Conservation (phyloP, 64 coral and sea anemone species). For the Catalaphyllia jardinei region DNA sequence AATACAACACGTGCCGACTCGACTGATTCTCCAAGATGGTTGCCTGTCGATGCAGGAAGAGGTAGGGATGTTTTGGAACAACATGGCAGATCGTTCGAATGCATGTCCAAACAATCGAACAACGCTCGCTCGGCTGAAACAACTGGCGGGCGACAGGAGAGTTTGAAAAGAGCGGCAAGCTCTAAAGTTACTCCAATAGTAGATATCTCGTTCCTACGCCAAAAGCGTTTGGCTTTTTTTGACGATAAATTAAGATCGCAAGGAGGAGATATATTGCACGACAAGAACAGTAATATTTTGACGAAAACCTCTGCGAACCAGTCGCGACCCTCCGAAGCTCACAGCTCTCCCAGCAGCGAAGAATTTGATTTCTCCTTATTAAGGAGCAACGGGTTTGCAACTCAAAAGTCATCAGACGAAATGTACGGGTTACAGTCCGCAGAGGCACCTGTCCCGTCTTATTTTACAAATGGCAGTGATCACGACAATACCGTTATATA, state of each 20-base stretch:
- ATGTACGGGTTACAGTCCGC: background rate
- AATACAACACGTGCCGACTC: background rate
- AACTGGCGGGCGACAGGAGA: background rate
- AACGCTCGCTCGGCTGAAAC: background rate
- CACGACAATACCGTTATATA: background rate
- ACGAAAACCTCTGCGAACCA: background rate
- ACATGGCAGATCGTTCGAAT: background rate
- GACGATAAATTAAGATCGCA: background rate
- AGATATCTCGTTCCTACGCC: constrained; percentile 45
- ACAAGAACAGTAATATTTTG: constrained; percentile 5
- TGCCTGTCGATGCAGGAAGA: background rate
- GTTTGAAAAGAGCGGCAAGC: background rate
- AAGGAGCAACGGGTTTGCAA: background rate
- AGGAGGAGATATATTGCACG: background rate
- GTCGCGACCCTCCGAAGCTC: background rate
- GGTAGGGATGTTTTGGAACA: background rate
- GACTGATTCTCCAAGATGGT: background rate
- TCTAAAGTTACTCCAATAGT: constrained; percentile 43
- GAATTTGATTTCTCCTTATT: background rate
- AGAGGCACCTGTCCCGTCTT: background rate
- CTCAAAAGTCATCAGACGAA: background rate
- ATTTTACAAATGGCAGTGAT: background rate
- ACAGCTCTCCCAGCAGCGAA: background rate
- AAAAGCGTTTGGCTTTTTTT: constrained; percentile 70
- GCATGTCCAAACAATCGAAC: constrained; percentile 1